Evolutionary conservation across 2,888 invertebrate genomes (phyloP).

Genomic region (Eudasyphora cyanicolor): DNA sequence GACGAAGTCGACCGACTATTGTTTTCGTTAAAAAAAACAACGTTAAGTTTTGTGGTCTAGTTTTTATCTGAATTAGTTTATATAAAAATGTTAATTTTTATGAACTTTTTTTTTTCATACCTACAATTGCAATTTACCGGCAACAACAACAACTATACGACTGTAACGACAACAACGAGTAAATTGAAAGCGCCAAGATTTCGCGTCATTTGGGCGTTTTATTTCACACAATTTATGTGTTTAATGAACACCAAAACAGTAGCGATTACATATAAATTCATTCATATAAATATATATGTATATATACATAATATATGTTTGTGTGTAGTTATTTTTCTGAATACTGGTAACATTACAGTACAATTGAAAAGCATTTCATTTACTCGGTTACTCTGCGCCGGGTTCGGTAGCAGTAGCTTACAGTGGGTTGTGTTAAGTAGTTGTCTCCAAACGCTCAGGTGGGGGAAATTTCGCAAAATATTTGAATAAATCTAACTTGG

Average conservation of each 20-base stretch:
- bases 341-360: background rate
- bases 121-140: slow-evolving; percentile 38
- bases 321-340: background rate
- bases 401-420: background rate
- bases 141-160: background rate
- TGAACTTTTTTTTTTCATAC: background rate
- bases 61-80: slow-evolving; percentile 43
- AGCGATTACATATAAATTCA: background rate
- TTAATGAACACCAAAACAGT: slow-evolving; percentile 27
- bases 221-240: slow-evolving; percentile 49
- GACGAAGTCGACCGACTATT: slow-evolving; percentile 33
- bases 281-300: background rate
- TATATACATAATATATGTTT: background rate
- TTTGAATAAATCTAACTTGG: too few relatives aligned
- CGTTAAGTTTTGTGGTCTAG: slow-evolving; percentile 47
- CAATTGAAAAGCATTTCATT: slow-evolving; percentile 16
- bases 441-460: too few relatives aligned
- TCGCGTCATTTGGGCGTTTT: slow-evolving; percentile 56
- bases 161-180: background rate
- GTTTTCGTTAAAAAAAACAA: slow-evolving; percentile 42
- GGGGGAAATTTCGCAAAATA: too few relatives aligned
- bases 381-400: background rate
- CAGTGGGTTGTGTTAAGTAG: background rate
- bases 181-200: slow-evolving; percentile 52
- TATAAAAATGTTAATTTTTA: slow-evolving; percentile 39